Percentiles rank a stretch among this genome's conserved stretches.
These are phyloP conservation scores for Centropus bengalensis DNA, from an alignment of 2,113 vertebrate genomes.

Conservation along the genomic window DNA sequence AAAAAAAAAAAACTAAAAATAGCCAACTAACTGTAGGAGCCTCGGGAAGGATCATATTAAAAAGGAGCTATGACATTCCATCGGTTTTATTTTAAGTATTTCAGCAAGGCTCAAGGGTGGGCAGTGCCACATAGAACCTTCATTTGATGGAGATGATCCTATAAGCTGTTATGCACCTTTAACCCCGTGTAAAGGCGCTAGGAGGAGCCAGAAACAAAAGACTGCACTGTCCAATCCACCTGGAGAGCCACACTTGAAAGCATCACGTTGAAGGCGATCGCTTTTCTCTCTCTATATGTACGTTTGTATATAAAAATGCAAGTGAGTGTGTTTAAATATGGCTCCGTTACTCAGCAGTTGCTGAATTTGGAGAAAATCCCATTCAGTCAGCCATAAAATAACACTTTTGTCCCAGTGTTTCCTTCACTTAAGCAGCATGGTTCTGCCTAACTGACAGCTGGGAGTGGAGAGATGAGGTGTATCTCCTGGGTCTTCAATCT, in stretches of 20 bases:
- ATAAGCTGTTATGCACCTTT: neutral
- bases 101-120: neutral
- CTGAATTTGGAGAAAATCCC: neutral
- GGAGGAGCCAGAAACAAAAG: neutral
- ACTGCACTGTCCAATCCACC: neutral
- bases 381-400: neutral
- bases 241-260: neutral
- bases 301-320: neutral
- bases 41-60: neutral
- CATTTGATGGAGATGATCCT: neutral
- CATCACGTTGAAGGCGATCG: neutral
- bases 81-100: neutral
- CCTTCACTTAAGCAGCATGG: neutral
- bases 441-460: neutral
- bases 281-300: fast-evolving
- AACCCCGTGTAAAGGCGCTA: neutral
- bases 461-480: neutral
- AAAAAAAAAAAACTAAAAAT: neutral
- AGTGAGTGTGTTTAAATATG: neutral
- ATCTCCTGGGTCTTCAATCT: neutral
- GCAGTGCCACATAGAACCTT: neutral
- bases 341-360: neutral
- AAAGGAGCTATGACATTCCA: neutral
- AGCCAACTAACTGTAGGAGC: neutral
- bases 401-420: neutral